Evolutionary conservation across 2,113 vertebrate species (phyloP).

Genomic region (Rhadina sibilatrix): DNA sequence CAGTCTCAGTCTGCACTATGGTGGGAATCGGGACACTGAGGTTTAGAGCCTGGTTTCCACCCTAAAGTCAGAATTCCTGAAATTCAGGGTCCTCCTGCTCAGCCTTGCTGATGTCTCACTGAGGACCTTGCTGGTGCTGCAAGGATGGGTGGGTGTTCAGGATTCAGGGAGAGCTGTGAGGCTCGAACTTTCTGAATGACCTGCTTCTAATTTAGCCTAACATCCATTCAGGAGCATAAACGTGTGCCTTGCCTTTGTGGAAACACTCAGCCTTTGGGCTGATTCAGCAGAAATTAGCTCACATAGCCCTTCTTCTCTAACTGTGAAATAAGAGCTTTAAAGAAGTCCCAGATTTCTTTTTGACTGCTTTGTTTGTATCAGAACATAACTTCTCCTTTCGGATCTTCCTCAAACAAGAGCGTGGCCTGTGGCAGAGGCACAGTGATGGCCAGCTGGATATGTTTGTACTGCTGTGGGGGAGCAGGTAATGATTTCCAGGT

Average conservation of each 20-base stretch:
- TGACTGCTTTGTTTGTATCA: neutral
- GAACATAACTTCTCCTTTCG: neutral
- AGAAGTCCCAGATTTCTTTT: neutral
- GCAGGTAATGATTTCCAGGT: neutral
- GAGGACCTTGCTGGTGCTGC: neutral
- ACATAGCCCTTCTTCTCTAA: neutral
- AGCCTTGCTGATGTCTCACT: rapidly evolving
- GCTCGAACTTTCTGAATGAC: neutral
- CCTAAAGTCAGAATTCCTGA: neutral
- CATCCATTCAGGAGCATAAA: neutral
- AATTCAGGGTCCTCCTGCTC: rapidly evolving
- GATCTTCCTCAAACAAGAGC: neutral
- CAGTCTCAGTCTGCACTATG: neutral
- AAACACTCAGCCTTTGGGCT: neutral
- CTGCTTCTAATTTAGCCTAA: neutral
- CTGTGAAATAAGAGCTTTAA: neutral
- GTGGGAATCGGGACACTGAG: neutral
- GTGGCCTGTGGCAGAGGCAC: rapidly evolving
- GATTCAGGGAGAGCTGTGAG: neutral
- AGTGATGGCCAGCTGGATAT: neutral
- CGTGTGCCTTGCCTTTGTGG: neutral
- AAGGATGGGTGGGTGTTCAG: neutral
- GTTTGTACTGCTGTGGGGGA: neutral
- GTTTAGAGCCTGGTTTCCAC: neutral
- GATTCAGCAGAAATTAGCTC: neutral